A percentile compares a stretch with the other conserved stretches of the same genome.
These are phyloP conservation scores for Noctua fimbriata DNA, from an alignment of 2,888 invertebrate species.

Conservation along the genomic window DNA sequence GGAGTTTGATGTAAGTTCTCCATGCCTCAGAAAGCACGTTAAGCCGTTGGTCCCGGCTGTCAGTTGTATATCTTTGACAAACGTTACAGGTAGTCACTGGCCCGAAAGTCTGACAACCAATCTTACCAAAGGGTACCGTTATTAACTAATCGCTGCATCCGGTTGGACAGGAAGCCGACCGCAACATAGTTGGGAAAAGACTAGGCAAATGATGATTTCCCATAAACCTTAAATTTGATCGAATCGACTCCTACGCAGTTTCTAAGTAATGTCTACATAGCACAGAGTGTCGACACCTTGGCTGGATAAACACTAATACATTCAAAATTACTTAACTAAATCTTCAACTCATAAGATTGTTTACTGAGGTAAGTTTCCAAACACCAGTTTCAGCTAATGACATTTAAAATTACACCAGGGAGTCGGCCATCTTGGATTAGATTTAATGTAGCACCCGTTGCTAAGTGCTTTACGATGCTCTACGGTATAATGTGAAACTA, in stretches of 20 bases:
- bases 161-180: too few relatives aligned
- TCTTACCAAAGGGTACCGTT: too few relatives aligned
- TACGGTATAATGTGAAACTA: slow-evolving; percentile 41
- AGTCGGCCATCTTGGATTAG: slow-evolving; percentile 25
- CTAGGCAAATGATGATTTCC: too few relatives aligned
- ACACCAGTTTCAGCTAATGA: slow-evolving; percentile 41
- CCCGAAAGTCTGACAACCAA: too few relatives aligned
- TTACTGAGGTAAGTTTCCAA: slow-evolving; percentile 21
- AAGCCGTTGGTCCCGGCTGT: too few relatives aligned
- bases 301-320: neutral
- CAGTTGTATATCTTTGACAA: too few relatives aligned
- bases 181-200: too few relatives aligned
- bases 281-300: neutral
- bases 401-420: slow-evolving; percentile 18
- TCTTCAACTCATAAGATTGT: slow-evolving; percentile 21
- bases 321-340: slow-evolving; percentile 1
- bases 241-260: neutral
- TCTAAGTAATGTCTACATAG: neutral
- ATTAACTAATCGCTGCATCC: too few relatives aligned
- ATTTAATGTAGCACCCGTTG: slow-evolving; percentile 41
- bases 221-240: neutral
- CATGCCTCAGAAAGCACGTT: too few relatives aligned
- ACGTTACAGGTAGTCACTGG: too few relatives aligned
- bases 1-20: too few relatives aligned
- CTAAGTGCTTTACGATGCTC: slow-evolving; percentile 42